Percentiles rank a stretch among this genome's conserved stretches.
Conservation (phyloP, 1,140 invertebrate genomes). For the Drosophila setifemur region DNA sequence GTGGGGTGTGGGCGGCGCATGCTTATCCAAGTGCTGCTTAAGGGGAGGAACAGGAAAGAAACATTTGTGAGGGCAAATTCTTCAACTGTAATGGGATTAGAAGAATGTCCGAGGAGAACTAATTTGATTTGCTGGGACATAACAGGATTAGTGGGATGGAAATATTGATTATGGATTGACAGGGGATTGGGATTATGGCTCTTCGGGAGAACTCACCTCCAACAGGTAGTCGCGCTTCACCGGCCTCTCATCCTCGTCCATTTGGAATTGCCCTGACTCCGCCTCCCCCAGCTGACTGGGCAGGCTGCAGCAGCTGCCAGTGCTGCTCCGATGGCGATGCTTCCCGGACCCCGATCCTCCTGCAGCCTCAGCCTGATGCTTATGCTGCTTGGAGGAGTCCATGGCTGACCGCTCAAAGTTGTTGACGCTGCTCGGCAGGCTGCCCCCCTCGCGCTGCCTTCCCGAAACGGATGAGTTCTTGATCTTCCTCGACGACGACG, state of each 20-base stretch:
- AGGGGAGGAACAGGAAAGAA: too few relatives aligned
- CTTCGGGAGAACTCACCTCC: constrained; percentile 51
- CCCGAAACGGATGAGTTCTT: constrained; percentile 83
- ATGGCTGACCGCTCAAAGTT: constrained; percentile 81
- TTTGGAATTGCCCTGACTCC: constrained; percentile 39
- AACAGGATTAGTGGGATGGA: background rate
- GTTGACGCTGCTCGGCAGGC: constrained; percentile 85
- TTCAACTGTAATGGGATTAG: too few relatives aligned
- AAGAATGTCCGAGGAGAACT: too few relatives aligned
- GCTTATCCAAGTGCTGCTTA: constrained; percentile 28
- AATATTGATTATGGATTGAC: background rate
- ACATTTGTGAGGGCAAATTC: too few relatives aligned
- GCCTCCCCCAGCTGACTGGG: constrained; percentile 43
- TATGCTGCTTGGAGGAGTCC: constrained; percentile 49
- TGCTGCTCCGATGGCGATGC: constrained; percentile 19
- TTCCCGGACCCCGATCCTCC: background rate
- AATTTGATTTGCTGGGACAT: background rate
- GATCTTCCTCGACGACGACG: constrained; percentile 39
- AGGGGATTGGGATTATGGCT: background rate
- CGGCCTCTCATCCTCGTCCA: constrained; percentile 42
- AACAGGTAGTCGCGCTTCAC: constrained; percentile 32
- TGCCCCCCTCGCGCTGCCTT: constrained; percentile 87
- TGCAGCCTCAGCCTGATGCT: constrained; percentile 23
- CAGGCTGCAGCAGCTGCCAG: constrained; percentile 51
- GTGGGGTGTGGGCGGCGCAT: background rate